Percentiles rank a stretch among this genome's conserved stretches.
Evolutionary conservation across 2,797 vertebrate genomes (phyloP).

Genomic region (Meriones psammophilus): DNA sequence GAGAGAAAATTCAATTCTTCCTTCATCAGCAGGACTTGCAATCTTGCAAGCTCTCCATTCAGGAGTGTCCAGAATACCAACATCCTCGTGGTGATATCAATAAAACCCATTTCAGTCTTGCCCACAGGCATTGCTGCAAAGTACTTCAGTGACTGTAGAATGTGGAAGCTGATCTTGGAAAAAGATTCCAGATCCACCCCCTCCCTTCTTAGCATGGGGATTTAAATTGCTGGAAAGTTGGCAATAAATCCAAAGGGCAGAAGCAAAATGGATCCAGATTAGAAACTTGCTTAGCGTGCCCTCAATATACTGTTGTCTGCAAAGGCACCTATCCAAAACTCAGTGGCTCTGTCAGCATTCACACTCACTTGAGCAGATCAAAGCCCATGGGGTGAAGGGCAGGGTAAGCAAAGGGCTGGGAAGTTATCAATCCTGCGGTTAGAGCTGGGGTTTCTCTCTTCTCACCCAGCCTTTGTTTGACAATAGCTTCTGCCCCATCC

Average conservation of each 20-base stretch:
- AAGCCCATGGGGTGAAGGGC: neutral
- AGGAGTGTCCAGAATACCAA: constrained; percentile 68
- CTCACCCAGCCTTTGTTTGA: constrained; percentile 70
- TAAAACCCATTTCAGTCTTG: constrained; percentile 72
- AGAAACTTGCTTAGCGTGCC: neutral
- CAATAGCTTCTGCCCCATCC: constrained; percentile 63
- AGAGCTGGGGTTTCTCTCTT: neutral
- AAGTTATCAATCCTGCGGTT: constrained; percentile 10
- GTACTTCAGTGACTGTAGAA: neutral
- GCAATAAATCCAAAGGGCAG: neutral
- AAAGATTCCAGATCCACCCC: neutral
- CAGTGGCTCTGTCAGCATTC: neutral
- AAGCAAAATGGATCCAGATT: neutral
- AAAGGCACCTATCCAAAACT: neutral
- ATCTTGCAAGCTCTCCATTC: constrained; percentile 51
- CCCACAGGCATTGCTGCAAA: constrained; percentile 70
- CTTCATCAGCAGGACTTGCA: constrained; percentile 24
- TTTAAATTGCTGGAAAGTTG: constrained; percentile 60
- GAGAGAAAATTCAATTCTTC: constrained; percentile 63
- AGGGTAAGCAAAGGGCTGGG: neutral
- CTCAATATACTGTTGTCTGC: neutral
- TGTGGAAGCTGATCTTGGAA: neutral
- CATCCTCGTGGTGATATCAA: constrained; percentile 23
- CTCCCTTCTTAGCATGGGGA: neutral
- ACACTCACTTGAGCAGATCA: neutral